These are phyloP conservation scores for Pristionchus arcanus DNA, from an alignment of 2,888 invertebrate genomes.

Conservation along the genomic window DNA sequence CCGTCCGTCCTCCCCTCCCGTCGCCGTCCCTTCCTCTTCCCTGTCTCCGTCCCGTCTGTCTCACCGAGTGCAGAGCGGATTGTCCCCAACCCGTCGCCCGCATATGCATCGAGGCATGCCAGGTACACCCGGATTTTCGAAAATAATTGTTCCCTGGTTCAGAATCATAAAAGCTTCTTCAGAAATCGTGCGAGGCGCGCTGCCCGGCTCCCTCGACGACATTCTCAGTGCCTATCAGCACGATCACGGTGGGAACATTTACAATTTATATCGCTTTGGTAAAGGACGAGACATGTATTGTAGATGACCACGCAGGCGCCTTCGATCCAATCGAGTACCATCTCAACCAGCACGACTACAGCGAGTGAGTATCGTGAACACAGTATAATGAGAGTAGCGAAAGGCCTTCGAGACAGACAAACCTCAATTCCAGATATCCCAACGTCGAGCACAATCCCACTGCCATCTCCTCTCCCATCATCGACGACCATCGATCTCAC, in stretches of 20 bases:
- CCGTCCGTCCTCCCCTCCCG: slow-evolving; percentile 29
- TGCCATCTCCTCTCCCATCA: neutral
- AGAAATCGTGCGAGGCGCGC: slow-evolving; percentile 55
- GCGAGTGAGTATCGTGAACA: slow-evolving; percentile 39
- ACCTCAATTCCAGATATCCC: neutral
- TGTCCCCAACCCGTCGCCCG: slow-evolving; percentile 34
- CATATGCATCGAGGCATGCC: slow-evolving; percentile 54
- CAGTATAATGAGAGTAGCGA: too few relatives aligned
- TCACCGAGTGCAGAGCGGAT: slow-evolving; percentile 40
- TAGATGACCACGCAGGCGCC: slow-evolving; percentile 54
- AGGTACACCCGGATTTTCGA: neutral
- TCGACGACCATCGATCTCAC: neutral
- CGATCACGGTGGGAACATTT: slow-evolving; percentile 42
- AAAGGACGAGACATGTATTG: neutral
- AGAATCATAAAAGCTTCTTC: neutral
- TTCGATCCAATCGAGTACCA: slow-evolving; percentile 33
- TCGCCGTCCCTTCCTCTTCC: neutral
- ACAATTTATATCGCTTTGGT: neutral
- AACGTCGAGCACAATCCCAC: slow-evolving; percentile 24
- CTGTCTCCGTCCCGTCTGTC: slow-evolving; percentile 43
- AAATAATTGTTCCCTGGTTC: neutral
- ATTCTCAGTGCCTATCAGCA: slow-evolving; percentile 43
- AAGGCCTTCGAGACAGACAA: too few relatives aligned
- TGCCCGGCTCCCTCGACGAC: slow-evolving; percentile 50
- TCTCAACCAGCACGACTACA: slow-evolving; percentile 5